phyloP scores from a whole-genome alignment of 2,888 invertebrate genomes.

The Therioaphis trifolii region DNA sequence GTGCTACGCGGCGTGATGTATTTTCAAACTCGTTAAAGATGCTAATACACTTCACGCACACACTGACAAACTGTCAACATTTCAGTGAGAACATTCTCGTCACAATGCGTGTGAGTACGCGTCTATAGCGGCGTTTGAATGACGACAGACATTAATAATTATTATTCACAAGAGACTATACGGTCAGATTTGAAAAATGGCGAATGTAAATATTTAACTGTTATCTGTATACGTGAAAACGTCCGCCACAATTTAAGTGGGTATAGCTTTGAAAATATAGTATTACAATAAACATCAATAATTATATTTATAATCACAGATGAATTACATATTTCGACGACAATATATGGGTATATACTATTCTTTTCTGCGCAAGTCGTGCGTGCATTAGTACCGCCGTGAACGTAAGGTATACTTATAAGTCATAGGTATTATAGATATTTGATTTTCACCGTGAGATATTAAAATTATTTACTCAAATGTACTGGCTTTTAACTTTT shows the following conservation, averaged over 20 bases:
- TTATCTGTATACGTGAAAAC: conserved; percentile 4
- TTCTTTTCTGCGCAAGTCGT: too few species aligned
- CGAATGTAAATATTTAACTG: conserved; percentile 6
- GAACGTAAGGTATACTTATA: too few species aligned
- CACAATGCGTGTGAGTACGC: too few species aligned
- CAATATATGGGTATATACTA: too few species aligned
- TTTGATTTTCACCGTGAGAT: too few species aligned
- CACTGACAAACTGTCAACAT: too few species aligned
- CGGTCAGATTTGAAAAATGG: not conserved
- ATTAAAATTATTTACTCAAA: too few species aligned
- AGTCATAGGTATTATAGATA: too few species aligned
- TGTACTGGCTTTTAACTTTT: too few species aligned
- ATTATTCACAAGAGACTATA: not conserved
- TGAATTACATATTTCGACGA: not conserved
- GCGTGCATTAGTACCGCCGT: too few species aligned
- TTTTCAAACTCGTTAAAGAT: conserved; percentile 39
- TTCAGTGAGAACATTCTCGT: conserved; percentile 3
- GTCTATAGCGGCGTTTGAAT: too few species aligned
- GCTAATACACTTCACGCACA: conserved; percentile 8
- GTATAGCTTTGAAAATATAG: not conserved
- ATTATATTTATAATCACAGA: not conserved
- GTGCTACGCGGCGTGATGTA: too few species aligned
- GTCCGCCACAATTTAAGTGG: not conserved
- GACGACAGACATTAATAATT: not conserved
- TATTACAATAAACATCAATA: not conserved